Conservation (phyloP, 1,140 invertebrate species). For the Pogonomyrmex californicus region DNA sequence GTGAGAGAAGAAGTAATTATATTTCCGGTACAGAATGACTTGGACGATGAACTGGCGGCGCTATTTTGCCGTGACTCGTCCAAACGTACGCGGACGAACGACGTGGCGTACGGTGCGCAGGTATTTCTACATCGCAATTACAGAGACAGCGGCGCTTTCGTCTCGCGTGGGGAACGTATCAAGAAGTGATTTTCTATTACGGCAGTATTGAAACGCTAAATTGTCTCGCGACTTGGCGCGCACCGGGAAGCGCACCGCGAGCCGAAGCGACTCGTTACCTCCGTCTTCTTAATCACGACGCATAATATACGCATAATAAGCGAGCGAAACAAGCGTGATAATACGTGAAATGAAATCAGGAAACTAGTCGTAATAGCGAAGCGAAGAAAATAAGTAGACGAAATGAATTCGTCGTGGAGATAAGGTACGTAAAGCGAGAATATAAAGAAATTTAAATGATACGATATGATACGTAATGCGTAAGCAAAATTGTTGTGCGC, state of each 20-base stretch:
- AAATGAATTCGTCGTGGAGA: not conserved
- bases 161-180: conserved; percentile 40
- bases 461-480: not conserved
- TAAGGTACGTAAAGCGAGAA: not conserved
- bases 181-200: conserved; percentile 63
- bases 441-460: not conserved
- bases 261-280: conserved; percentile 51
- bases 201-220: conserved; percentile 58
- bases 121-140: conserved; percentile 58
- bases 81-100: not conserved
- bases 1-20: conserved; percentile 60
- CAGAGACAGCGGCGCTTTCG: conserved; percentile 40
- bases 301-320: conserved; percentile 55
- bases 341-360: conserved; percentile 14
- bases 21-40: conserved; percentile 59
- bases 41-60: conserved; percentile 55
- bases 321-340: conserved; percentile 14
- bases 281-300: conserved; percentile 51
- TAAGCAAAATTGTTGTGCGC: not conserved
- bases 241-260: conserved; percentile 13
- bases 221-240: conserved; percentile 53
- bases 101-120: not conserved
- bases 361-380: conserved; percentile 14
- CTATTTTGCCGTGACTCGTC: conserved; percentile 58
- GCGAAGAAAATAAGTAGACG: not conserved